A percentile compares a stretch with the other conserved stretches of the same genome.
These are phyloP conservation scores for Cuculus canorus DNA, from an alignment of 2,797 vertebrate species.

Conservation along the genomic window DNA sequence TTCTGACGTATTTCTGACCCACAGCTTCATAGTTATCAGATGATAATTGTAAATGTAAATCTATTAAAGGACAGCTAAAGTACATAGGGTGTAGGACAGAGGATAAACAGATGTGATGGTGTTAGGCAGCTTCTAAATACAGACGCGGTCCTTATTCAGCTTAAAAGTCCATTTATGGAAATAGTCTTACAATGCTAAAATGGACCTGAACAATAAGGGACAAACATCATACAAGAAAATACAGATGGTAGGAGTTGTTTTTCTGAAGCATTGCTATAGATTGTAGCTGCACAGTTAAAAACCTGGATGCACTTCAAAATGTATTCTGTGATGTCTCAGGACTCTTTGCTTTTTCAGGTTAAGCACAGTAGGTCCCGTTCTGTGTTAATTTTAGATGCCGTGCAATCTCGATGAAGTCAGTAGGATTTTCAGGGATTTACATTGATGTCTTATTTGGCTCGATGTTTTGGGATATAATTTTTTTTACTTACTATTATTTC, in stretches of 20 bases:
- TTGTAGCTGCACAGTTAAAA: background rate
- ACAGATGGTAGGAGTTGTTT: background rate
- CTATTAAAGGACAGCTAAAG: slow-evolving; percentile 42
- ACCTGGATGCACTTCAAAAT: background rate
- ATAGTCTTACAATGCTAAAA: background rate
- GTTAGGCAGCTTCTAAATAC: background rate
- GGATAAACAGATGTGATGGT: background rate
- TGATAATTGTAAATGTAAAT: slow-evolving; percentile 35
- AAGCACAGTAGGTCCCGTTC: background rate
- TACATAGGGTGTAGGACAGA: background rate
- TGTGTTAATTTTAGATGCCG: background rate
- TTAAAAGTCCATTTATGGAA: background rate
- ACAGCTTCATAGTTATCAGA: background rate
- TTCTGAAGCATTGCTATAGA: background rate
- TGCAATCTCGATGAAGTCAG: background rate
- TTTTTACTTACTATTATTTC: background rate
- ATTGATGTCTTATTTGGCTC: background rate
- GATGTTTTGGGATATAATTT: background rate
- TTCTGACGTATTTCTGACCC: slow-evolving; percentile 12
- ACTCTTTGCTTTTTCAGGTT: slow-evolving; percentile 7
- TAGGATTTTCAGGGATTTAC: background rate
- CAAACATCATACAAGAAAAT: slow-evolving; percentile 20
- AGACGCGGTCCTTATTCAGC: background rate
- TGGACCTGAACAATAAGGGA: background rate
- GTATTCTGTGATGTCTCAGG: background rate